Base-by-base conservation (phyloP, 2,888 invertebrate genomes). In the Drosophila yooni region DNA sequence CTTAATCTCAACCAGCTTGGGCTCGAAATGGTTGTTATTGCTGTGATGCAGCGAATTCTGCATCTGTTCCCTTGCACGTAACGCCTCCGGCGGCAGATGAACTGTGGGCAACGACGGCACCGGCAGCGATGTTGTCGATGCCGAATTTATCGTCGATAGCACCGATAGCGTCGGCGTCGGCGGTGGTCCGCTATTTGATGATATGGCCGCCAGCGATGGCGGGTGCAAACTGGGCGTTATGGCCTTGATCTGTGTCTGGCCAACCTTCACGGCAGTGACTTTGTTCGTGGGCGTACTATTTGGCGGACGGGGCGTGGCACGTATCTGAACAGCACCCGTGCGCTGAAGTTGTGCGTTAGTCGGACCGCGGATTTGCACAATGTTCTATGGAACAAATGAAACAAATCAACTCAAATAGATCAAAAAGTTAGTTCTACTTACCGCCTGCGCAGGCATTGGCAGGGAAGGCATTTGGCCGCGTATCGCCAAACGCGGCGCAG, bases 161-260 rank as follows among this genome's bases (percentile, higher is more conserved):
- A 92, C 89, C n/a, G 91, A 88, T 25, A 88, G 70, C 46, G 91
- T 87, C 33, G 91, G 85, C 27, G 87, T 83, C 11, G 83, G 79
- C 60, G 86, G 80, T 54, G 89, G 89, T 60, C 83, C 80, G 63
- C 83, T 90, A 75, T 90, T 92, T 58, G 90, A 91, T 82, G 89
- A 91, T 82, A 92, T 91, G 79, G 93, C 92, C 76, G 92, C 81
- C 72, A 92, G 76, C 34, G 89, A 84, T 13, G 93, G 92, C 72
- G 92, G 92, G 71, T 92, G 92, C 77, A 91, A 72, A 83, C 87
- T 84, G 73, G 90, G 81, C 70, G 89, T 83, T 66, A 88, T 85
- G 50, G 92, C 92, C 88, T 93, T 93, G 53, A 93, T 93, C 83
- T 93, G 93, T 54, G 93, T 93, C 83, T 93, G 93, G 38, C 93